These are phyloP conservation scores for Chloromyia formosa DNA, from an alignment of 2,888 invertebrate genomes.

Conservation along the genomic window DNA sequence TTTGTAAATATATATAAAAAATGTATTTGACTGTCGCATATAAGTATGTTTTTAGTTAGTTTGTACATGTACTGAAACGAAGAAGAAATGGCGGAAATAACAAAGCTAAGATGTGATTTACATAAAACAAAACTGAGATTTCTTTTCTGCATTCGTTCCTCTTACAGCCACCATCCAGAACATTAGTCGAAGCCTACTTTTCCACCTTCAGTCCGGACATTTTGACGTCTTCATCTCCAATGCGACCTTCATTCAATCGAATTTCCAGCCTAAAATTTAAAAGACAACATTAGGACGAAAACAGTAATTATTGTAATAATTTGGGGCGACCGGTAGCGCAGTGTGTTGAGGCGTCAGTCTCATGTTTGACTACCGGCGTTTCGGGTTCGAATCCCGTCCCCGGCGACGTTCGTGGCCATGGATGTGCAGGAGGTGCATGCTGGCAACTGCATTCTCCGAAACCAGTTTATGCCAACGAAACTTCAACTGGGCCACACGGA, in stretches of 20 bases:
- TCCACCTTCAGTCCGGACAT: constrained; percentile 57
- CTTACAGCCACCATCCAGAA: neutral
- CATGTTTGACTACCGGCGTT: no score
- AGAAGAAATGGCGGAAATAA: neutral
- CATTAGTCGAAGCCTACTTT: neutral
- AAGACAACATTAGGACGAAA: no score
- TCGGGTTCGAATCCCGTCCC: no score
- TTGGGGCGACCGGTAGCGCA: no score
- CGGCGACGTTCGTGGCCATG: no score
- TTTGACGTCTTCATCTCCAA: constrained; percentile 61
- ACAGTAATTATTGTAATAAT: no score
- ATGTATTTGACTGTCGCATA: neutral
- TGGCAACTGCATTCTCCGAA: no score
- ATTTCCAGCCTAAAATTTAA: constrained; percentile 65
- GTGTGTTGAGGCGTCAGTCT: no score
- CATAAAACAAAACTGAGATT: neutral
- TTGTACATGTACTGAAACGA: constrained; percentile 17
- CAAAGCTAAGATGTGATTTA: neutral
- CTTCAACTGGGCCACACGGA: no score
- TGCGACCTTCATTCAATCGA: constrained; percentile 67
- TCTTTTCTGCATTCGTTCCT: neutral
- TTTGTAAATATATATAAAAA: constrained; percentile 23
- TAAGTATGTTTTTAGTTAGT: constrained; percentile 14
- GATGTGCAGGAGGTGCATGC: no score
- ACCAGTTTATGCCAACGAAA: no score